Evolutionary conservation across 2,797 vertebrate genomes (phyloP), one percentile per base, ranked within the genome.

Genomic region (Pseudomugil gertrudae): DNA sequence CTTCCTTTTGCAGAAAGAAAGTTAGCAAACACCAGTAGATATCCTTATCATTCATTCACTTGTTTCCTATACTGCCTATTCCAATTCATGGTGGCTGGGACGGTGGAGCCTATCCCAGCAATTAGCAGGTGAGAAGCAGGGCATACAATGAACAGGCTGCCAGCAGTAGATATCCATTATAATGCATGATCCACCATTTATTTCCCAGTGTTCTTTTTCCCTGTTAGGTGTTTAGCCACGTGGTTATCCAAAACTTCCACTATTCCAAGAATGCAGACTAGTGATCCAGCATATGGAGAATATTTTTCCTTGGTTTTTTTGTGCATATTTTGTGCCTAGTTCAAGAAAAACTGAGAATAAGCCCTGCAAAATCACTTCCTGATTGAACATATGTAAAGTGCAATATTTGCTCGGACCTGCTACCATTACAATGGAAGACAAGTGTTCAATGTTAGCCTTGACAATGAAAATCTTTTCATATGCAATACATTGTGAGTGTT

Each of bases 111-210:
- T n/a, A n/a, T n/a, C n/a, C n/a, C n/a, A n/a, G n/a, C n/a, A n/a
- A n/a, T n/a, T n/a, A n/a, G n/a, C n/a, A n/a, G n/a, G n/a, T n/a
- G n/a, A n/a, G n/a, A n/a, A n/a, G n/a, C n/a, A n/a, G n/a, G n/a
- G n/a, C n/a, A n/a, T n/a, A n/a, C n/a, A n/a, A n/a, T n/a, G n/a
- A n/a, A n/a, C n/a, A n/a, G n/a, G n/a, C n/a, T n/a, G n/a, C n/a
- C n/a, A n/a, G n/a, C 80, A 73, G 73, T 66, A 67, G 61, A 83
- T 80, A 66, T 57, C 67, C 9, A 32, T 45, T 43, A 23, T 83
- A 86, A 89, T 78, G 76, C 80, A 83, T 57, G 32, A 65, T 50
- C 57, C 9, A 43, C 63, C 67, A 76, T 89, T 85, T 63, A 79
- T 89, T 83, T 82, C 72, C 60, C 36, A 33, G 57, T 29, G 29